phyloP scores from a whole-genome alignment of 2,113 vertebrate species.

The Benitochromis conjunctus region DNA sequence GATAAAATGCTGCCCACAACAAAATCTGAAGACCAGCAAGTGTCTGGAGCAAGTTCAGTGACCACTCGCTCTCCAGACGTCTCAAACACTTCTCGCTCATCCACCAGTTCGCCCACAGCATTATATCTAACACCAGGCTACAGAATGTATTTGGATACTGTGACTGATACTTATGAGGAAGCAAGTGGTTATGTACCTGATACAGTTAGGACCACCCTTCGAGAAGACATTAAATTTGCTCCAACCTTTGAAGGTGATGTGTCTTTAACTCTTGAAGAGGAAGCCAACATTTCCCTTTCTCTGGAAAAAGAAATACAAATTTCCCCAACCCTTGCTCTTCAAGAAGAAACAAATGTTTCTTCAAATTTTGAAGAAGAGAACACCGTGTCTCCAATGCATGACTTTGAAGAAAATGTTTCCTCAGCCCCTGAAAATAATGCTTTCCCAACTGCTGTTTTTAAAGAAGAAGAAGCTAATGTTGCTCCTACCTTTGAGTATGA shows the following conservation, averaged over 20 bases:
- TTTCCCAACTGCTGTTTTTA: not conserved
- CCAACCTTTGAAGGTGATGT: not conserved
- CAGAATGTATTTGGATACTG: slow-evolving; percentile 6
- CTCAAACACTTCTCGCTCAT: not conserved
- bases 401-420: not conserved
- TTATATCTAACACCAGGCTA: slow-evolving; percentile 9
- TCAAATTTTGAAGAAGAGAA: not conserved
- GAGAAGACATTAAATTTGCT: not conserved
- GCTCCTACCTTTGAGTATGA: not conserved
- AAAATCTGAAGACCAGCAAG: not conserved
- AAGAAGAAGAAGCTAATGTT: not conserved
- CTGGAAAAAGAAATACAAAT: not conserved
- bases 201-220: not conserved
- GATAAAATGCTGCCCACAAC: not conserved
- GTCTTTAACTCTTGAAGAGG: not conserved
- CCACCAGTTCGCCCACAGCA: not conserved
- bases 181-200: slow-evolving; percentile 27
- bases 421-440: not conserved
- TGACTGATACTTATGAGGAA: slow-evolving; percentile 37
- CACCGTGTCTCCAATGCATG: not conserved
- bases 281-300: not conserved
- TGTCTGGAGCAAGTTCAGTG: not conserved
- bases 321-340: not conserved
- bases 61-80: not conserved
- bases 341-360: not conserved